Conservation (phyloP, 2,113 vertebrate genomes). For the Daubentonia madagascariensis region DNA sequence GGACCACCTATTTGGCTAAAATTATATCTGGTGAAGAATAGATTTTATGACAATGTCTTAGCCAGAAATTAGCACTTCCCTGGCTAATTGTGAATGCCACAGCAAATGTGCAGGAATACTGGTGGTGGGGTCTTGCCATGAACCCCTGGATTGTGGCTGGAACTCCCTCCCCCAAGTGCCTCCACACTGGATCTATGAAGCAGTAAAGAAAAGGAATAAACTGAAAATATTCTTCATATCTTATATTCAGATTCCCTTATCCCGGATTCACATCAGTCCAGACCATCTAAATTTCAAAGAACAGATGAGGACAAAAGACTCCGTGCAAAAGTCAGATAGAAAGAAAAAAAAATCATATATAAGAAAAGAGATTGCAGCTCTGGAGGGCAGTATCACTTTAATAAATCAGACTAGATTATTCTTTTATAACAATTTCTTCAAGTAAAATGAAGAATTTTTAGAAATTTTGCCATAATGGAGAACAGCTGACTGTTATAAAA, state of each 20-base stretch:
- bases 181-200: background rate
- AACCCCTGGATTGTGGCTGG: fast-evolving
- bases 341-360: background rate
- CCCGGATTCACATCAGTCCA: too few relatives aligned
- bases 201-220: background rate
- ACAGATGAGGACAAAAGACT: background rate
- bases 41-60: background rate
- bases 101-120: background rate
- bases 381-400: background rate
- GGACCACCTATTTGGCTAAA: background rate
- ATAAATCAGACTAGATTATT: background rate
- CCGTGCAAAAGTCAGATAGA: background rate
- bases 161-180: background rate
- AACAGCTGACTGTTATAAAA: background rate
- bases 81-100: background rate
- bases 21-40: background rate
- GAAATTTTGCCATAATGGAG: background rate
- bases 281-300: background rate
- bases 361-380: background rate
- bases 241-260: background rate
- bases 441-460: background rate
- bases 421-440: background rate
- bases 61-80: background rate
- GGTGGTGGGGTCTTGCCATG: background rate
- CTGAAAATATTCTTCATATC: background rate